phyloP scores from a whole-genome alignment of 2,797 vertebrate genomes.

The Anniella stebbinsi region DNA sequence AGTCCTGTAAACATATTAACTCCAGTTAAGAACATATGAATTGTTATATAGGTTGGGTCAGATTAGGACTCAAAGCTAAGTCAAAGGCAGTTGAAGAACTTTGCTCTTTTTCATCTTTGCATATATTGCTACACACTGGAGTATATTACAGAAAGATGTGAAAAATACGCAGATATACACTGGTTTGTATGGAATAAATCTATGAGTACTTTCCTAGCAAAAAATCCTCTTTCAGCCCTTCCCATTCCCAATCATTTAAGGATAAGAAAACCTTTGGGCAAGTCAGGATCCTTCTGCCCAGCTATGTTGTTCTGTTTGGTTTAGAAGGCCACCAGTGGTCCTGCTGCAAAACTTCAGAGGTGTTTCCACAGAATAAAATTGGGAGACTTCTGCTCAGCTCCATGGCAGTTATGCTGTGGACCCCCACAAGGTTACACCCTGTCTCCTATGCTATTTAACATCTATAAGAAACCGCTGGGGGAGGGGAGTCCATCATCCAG shows the following conservation, averaged over 20 bases:
- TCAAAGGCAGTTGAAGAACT: not conserved
- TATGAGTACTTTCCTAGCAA: not conserved
- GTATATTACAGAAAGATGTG: not conserved
- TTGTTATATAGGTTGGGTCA: not conserved
- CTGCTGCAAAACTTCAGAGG: not conserved
- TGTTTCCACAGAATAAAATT: too few species aligned
- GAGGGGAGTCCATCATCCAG: too few species aligned
- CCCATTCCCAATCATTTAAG: not conserved
- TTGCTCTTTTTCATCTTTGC: not conserved
- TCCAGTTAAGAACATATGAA: not conserved
- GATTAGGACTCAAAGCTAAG: not conserved
- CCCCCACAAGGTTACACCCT: too few species aligned
- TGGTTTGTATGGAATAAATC: not conserved
- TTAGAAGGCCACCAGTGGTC: not conserved
- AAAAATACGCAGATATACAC: not conserved
- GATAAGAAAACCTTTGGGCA: not conserved
- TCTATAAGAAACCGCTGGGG: too few species aligned
- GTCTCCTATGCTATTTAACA: too few species aligned
- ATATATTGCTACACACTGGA: not conserved
- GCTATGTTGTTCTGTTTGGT: too few species aligned
- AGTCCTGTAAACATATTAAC: not conserved
- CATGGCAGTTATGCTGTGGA: too few species aligned
- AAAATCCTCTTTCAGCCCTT: not conserved
- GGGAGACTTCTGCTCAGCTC: too few species aligned
- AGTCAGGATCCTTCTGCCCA: not conserved